These are phyloP conservation scores for Linyphia triangularis DNA, from an alignment of 2,888 invertebrate species.

Conservation along the genomic window DNA sequence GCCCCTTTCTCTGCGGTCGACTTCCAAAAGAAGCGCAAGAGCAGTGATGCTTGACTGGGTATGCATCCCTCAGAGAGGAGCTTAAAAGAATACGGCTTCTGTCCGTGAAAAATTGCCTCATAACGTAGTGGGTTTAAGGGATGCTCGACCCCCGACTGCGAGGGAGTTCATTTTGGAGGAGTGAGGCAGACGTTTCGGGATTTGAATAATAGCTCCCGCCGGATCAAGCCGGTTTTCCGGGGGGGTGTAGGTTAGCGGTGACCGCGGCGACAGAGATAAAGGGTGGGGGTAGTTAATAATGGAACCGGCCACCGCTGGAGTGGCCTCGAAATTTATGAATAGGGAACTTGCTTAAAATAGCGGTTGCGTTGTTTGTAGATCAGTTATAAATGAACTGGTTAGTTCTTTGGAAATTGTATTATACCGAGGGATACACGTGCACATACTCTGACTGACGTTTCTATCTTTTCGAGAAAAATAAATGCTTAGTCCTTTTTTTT, in stretches of 20 bases:
- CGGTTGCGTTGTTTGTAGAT: constrained; percentile 19
- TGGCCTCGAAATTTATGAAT: constrained; percentile 34
- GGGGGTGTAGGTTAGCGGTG: constrained; percentile 8
- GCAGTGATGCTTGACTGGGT: not conserved
- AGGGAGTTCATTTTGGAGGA: constrained; percentile 63
- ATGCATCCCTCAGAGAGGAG: too few species aligned
- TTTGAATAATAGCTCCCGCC: constrained; percentile 57
- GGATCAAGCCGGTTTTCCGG: not conserved
- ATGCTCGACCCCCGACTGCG: constrained; percentile 60
- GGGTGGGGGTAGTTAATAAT: constrained; percentile 63
- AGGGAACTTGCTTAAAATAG: constrained; percentile 20
- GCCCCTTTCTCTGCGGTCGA: constrained; percentile 47
- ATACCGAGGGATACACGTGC: too few species aligned
- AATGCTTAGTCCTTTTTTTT: too few species aligned
- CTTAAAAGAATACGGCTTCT: not conserved
- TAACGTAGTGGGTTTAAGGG: constrained; percentile 67
- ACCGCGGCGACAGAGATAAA: constrained; percentile 19
- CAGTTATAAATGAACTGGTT: too few species aligned
- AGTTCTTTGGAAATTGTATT: too few species aligned
- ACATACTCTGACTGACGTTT: too few species aligned
- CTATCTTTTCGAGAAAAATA: too few species aligned
- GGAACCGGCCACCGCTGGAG: constrained; percentile 41
- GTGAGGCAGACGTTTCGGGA: constrained; percentile 18
- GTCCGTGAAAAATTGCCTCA: constrained; percentile 72
- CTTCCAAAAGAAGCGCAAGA: constrained; percentile 43